phyloP scores from a whole-genome alignment of 2,797 vertebrate genomes.

The Rhynchotus rufescens region DNA sequence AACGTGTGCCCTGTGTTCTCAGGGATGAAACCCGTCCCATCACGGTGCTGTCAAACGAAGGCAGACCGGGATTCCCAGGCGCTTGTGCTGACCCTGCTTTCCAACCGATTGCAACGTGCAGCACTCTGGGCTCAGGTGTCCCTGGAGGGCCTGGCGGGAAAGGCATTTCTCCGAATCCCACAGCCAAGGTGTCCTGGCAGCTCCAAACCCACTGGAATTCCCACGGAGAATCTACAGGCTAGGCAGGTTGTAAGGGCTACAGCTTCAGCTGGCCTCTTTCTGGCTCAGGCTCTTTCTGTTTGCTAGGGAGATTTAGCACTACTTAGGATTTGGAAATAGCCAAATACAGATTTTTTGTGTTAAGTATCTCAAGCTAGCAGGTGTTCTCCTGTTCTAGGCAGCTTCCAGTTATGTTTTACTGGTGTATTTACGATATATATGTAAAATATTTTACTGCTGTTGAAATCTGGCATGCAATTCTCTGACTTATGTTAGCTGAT shows the following conservation, averaged over 20 bases:
- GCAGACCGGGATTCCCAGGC: background rate
- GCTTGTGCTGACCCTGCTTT: background rate
- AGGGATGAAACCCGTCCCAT: background rate
- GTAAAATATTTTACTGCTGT: background rate
- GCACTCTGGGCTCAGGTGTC: background rate
- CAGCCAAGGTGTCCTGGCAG: background rate
- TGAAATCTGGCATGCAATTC: background rate
- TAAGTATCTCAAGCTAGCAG: background rate
- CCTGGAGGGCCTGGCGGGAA: background rate
- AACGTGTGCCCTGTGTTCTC: background rate
- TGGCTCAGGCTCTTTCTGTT: background rate
- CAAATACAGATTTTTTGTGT: background rate
- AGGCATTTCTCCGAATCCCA: background rate
- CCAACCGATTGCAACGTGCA: background rate
- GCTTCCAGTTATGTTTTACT: background rate
- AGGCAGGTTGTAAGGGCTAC: background rate
- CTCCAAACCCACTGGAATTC: background rate
- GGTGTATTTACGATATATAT: background rate
- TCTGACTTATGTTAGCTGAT: background rate
- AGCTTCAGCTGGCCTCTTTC: background rate
- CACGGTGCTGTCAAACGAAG: background rate
- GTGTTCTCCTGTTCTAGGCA: background rate
- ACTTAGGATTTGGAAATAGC: background rate
- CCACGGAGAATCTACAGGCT: background rate
- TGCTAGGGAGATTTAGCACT: background rate